phyloP scores from a whole-genome alignment of 2,113 vertebrate species.

The Cololabis saira region DNA sequence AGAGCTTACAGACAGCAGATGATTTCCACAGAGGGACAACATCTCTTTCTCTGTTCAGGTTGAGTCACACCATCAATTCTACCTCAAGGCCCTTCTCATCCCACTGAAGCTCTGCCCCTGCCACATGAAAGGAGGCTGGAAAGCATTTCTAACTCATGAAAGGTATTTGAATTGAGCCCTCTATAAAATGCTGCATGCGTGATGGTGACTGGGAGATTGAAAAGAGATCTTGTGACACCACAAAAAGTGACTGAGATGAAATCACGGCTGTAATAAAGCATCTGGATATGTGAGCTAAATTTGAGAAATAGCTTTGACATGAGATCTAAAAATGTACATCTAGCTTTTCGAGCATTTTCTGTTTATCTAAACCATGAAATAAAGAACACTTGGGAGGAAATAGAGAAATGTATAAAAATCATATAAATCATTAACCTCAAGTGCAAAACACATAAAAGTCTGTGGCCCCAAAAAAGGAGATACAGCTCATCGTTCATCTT shows the following conservation, averaged over 20 bases:
- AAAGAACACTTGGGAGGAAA: too few relatives aligned
- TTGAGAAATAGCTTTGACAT: not conserved
- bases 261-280: constrained; percentile 28
- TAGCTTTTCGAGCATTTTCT: too few relatives aligned
- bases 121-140: constrained; percentile 39
- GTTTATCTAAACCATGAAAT: too few relatives aligned
- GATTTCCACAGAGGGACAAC: constrained; percentile 9
- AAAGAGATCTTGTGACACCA: constrained; percentile 38
- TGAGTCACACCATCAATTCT: constrained; percentile 30
- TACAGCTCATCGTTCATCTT: too few relatives aligned
- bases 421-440: too few relatives aligned
- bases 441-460: too few relatives aligned
- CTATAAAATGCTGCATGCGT: constrained; percentile 45
- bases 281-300: constrained; percentile 8
- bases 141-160: constrained; percentile 23
- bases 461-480: too few relatives aligned
- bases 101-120: not conserved
- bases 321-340: not conserved
- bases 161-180: constrained; percentile 31
- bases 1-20: constrained; percentile 10
- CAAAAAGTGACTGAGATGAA: constrained; percentile 29
- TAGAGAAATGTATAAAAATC: too few relatives aligned
- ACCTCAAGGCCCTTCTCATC: constrained; percentile 8
- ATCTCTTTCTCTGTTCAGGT: constrained; percentile 1
- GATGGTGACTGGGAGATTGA: constrained; percentile 26